phyloP scores from a whole-genome alignment of 2,888 invertebrate species.

The Erynnis tages region DNA sequence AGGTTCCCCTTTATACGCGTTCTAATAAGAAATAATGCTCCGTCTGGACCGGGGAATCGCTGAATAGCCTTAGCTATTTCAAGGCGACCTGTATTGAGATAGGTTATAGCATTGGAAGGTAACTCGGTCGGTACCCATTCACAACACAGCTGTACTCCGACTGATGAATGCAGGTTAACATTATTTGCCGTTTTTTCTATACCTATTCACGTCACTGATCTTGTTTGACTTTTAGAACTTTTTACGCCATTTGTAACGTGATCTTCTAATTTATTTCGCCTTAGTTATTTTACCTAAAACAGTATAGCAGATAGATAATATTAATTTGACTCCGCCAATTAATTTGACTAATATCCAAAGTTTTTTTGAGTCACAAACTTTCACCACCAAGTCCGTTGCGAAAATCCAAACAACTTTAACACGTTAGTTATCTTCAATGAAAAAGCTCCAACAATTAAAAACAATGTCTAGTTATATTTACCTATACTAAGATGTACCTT shows the following conservation, averaged over 20 bases:
- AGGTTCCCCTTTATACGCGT: conserved; percentile 62
- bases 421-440: too few species aligned
- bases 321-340: too few species aligned
- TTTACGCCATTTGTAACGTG: conserved; percentile 12
- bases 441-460: too few species aligned
- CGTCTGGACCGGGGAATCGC: conserved; percentile 60
- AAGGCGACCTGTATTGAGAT: conserved; percentile 71
- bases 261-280: conserved; percentile 20
- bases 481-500: too few species aligned
- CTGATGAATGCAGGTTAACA: conserved; percentile 38
- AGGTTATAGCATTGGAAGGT: conserved; percentile 67
- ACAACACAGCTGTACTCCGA: conserved; percentile 60
- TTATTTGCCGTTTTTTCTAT: conserved; percentile 1
- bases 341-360: too few species aligned
- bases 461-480: too few species aligned
- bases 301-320: too few species aligned
- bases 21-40: conserved; percentile 51
- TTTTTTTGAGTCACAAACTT: too few species aligned
- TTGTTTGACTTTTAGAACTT: conserved; percentile 30
- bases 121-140: conserved; percentile 54
- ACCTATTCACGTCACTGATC: conserved; percentile 27
- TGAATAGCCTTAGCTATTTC: conserved; percentile 63
- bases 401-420: too few species aligned
- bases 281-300: background rate
- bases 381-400: too few species aligned